phyloP scores from a whole-genome alignment of 2,888 invertebrate species.

The Calameuta filiformis region DNA sequence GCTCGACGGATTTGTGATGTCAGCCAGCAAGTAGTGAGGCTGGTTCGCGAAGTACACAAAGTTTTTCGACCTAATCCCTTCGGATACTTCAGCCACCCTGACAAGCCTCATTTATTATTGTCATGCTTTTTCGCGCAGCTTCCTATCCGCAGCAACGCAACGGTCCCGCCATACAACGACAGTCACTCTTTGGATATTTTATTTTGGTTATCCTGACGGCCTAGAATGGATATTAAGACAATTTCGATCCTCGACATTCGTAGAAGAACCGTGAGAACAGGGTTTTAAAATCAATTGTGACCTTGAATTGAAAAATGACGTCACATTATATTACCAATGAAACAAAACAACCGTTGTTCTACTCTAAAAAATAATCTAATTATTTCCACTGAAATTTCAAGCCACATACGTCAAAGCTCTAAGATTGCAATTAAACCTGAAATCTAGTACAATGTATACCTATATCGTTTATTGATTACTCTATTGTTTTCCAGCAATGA shows the following conservation, averaged over 20 bases:
- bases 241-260: background rate
- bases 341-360: too few species aligned
- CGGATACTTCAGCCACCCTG: slow-evolving; percentile 7
- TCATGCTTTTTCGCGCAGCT: slow-evolving; percentile 36
- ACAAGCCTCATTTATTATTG: slow-evolving; percentile 44
- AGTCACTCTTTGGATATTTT: background rate
- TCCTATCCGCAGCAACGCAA: slow-evolving; percentile 25
- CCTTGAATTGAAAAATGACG: too few species aligned
- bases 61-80: slow-evolving; percentile 2
- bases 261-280: background rate
- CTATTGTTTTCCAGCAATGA: background rate
- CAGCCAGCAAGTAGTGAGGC: background rate
- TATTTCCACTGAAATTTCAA: too few species aligned
- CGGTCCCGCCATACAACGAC: background rate
- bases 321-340: too few species aligned
- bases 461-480: background rate
- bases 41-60: background rate
- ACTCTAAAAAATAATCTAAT: too few species aligned
- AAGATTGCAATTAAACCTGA: too few species aligned
- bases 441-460: background rate
- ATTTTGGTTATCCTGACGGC: background rate
- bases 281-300: background rate
- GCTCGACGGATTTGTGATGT: slow-evolving; percentile 3
- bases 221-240: background rate
- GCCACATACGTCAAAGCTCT: too few species aligned